These are phyloP conservation scores for Heteropelma amictum DNA, from an alignment of 2,888 invertebrate species.

Conservation along the genomic window DNA sequence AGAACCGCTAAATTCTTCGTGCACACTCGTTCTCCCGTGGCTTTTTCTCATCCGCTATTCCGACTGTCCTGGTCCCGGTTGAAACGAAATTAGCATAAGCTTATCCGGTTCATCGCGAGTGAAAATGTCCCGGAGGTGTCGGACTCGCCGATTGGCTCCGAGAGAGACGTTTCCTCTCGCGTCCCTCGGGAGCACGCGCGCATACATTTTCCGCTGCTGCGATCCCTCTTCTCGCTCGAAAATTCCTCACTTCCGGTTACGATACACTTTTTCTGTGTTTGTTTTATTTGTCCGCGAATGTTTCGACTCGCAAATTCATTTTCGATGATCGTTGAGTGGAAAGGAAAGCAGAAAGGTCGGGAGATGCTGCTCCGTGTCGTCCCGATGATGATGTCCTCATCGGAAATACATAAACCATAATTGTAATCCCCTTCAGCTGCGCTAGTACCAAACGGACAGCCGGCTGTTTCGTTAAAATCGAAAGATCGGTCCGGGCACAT, in stretches of 20 bases:
- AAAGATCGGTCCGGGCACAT: slow-evolving; percentile 52
- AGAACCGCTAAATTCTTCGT: too few species aligned
- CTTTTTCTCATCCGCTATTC: slow-evolving; percentile 60
- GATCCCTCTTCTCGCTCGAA: neutral
- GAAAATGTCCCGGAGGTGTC: slow-evolving; percentile 56
- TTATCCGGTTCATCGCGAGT: slow-evolving; percentile 58
- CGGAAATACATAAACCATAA: slow-evolving; percentile 6
- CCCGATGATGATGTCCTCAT: neutral
- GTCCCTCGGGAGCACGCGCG: slow-evolving; percentile 15
- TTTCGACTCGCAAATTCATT: too few species aligned
- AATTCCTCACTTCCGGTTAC: neutral
- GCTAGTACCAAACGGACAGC: slow-evolving; percentile 13
- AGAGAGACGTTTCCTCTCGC: neutral
- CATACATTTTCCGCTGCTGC: slow-evolving; percentile 19
- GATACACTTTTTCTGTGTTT: neutral
- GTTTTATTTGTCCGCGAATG: too few species aligned
- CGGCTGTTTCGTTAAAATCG: slow-evolving; percentile 38
- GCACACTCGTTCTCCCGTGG: too few species aligned
- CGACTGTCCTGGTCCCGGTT: slow-evolving; percentile 49
- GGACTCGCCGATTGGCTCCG: slow-evolving; percentile 54
- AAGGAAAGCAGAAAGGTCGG: too few species aligned
- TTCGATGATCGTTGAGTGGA: too few species aligned
- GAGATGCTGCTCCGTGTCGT: neutral
- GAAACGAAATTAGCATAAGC: slow-evolving; percentile 58
- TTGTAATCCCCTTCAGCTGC: slow-evolving; percentile 59